Evolutionary conservation across 2,797 vertebrate species (phyloP), one percentile per base, ranked within the genome.

Genomic region (Amniataba percoides): DNA sequence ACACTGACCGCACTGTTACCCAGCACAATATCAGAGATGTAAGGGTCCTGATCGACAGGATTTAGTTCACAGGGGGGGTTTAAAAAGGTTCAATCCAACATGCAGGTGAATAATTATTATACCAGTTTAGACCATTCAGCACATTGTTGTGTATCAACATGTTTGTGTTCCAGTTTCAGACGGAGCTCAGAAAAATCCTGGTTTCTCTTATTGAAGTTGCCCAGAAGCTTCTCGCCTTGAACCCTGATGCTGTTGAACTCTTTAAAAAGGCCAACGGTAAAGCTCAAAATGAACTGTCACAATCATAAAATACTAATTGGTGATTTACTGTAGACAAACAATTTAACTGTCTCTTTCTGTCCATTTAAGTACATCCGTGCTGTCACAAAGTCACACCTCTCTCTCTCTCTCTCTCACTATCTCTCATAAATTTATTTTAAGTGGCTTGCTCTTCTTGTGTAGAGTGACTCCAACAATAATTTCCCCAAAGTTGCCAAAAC

Each of bases 181-280:
- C 98, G 0, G 98, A 99, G 85, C 97, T 99, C 64, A 95, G 98
- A 88, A 99, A 97, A 84, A 99, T 99, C 89, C 90, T 99, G 57
- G 97, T 99, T 56, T 99, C 98, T 15, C 97, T 99, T 64, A 99
- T 99, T 55, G 97, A 99, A 92, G 98, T 99, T n/a, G 98, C 98
- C 1, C 98, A 99, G 94, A 99, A 99, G 85, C 89, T 99, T 82
- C 90, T 99, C 21, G 98, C 98, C 0, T 93, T 99, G 93, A 99
- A 99, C 91, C 98, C 98, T 0, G 98, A 99, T 25, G 98, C 98
- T 0, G 98, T 99, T 23, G 98, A 99, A 64, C 94, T 99, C 0
- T 99, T 99, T 84, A 98, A 97, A 93, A 99, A 99, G 86, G 98
- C 98, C 25, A 99, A 99, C 2, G 98, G 98, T 99, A 85, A 88